phyloP scores from a whole-genome alignment of 2,888 invertebrate species.

The Drosophila prolongata region DNA sequence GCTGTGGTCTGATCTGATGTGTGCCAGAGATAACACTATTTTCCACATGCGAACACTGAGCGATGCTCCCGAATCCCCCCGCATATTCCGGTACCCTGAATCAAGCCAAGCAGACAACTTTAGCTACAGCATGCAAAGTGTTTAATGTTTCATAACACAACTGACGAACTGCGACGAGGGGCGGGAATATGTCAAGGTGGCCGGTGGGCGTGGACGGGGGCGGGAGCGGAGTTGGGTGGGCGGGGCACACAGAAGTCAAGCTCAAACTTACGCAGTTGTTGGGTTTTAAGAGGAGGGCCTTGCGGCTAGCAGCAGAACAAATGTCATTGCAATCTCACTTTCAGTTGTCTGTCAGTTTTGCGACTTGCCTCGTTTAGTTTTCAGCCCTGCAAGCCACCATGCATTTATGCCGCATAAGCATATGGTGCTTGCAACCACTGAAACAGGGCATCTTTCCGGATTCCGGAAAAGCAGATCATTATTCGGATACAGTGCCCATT shows the following conservation, averaged over 20 bases:
- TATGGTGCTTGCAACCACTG: too few species aligned
- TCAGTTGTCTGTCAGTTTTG: constrained; percentile 50
- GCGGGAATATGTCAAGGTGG: background rate
- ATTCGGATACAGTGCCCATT: too few species aligned
- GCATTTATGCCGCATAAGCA: constrained; percentile 5
- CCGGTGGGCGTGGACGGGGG: background rate
- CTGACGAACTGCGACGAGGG: constrained; percentile 13
- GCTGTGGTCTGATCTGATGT: constrained; percentile 37
- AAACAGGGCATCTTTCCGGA: too few species aligned
- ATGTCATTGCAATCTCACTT: constrained; percentile 63
- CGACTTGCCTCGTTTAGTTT: constrained; percentile 6
- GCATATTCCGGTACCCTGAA: background rate
- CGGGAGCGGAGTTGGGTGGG: background rate
- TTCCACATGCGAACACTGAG: constrained; percentile 25
- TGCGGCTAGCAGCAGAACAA: constrained; percentile 42
- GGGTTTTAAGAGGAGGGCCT: too few species aligned
- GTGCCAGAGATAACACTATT: constrained; percentile 9
- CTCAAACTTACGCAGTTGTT: background rate
- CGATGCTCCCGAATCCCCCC: constrained; percentile 29
- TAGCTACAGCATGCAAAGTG: constrained; percentile 61
- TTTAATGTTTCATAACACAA: constrained; percentile 75
- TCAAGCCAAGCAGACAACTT: constrained; percentile 13
- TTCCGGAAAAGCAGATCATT: too few species aligned
- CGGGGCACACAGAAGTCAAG: constrained; percentile 3
- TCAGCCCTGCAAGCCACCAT: background rate